Conservation (phyloP, 2,113 vertebrate genomes). For the Erpornis zantholeuca region DNA sequence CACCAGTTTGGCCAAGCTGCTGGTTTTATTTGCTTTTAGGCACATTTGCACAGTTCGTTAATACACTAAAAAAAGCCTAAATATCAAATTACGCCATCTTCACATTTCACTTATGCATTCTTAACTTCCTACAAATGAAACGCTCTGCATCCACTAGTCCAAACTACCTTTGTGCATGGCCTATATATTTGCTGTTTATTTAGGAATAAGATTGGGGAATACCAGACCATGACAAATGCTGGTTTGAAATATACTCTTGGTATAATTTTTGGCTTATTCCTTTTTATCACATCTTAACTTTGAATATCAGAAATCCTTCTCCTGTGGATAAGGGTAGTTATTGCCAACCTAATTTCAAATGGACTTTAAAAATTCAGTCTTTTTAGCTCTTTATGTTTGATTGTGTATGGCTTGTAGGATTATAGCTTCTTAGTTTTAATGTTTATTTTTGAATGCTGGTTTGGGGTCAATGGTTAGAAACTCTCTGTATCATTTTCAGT, state of each 20-base stretch:
- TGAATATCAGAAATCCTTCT: slow-evolving; percentile 5
- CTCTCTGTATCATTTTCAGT: slow-evolving; percentile 27
- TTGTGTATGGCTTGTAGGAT: slow-evolving; percentile 29
- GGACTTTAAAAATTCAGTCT: slow-evolving; percentile 37
- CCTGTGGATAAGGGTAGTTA: neutral
- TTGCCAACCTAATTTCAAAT: slow-evolving; percentile 42
- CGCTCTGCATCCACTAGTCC: neutral
- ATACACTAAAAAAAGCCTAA: slow-evolving; percentile 9
- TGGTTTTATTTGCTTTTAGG: slow-evolving; percentile 10
- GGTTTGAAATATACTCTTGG: neutral
- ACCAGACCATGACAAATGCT: neutral
- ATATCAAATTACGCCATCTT: neutral
- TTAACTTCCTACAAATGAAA: neutral
- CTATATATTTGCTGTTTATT: slow-evolving; percentile 14
- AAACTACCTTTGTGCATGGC: neutral
- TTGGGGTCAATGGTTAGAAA: slow-evolving; percentile 40
- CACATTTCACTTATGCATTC: neutral
- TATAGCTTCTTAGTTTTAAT: slow-evolving; percentile 55
- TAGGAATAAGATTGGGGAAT: neutral
- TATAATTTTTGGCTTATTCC: slow-evolving; percentile 37
- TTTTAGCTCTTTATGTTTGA: slow-evolving; percentile 46
- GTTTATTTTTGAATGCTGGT: slow-evolving; percentile 31
- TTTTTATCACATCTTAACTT: slow-evolving; percentile 49
- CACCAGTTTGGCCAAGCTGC: slow-evolving; percentile 35
- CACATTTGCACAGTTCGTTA: slow-evolving; percentile 49